phyloP scores from a whole-genome alignment of 1,140 invertebrate genomes.

The Brachionus asplanchnoidis region DNA sequence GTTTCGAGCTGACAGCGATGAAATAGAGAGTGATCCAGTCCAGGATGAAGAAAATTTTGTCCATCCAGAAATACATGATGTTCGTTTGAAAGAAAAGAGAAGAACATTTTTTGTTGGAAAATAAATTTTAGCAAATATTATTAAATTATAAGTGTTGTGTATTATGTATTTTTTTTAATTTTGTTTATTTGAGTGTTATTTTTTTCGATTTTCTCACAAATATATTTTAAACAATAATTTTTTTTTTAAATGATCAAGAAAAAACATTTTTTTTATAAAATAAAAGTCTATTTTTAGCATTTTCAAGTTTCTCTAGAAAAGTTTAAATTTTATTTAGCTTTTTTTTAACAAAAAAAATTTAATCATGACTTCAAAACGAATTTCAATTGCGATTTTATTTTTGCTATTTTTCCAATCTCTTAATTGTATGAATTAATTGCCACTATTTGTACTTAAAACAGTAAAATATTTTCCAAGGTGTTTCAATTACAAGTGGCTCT shows the following conservation, averaged over 20 bases:
- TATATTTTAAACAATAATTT: neutral
- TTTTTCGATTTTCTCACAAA: too few species aligned
- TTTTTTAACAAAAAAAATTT: neutral
- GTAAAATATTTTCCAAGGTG: neutral
- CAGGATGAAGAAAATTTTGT: neutral
- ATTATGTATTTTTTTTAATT: neutral
- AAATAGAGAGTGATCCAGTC: neutral
- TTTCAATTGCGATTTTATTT: neutral
- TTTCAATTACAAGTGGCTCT: neutral
- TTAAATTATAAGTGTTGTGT: neutral
- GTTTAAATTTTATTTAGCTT: neutral
- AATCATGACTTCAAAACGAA: neutral
- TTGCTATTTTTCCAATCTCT: neutral
- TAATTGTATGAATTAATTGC: too few species aligned
- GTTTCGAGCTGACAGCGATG: neutral
- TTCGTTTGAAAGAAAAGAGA: neutral
- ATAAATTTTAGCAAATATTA: neutral
- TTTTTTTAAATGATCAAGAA: neutral
- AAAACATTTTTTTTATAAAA: neutral
- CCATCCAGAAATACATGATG: neutral
- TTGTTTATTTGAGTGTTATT: neutral
- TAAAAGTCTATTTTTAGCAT: neutral
- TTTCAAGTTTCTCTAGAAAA: neutral
- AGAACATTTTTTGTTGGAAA: conserved; percentile 41
- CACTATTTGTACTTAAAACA: too few species aligned